phyloP scores from a whole-genome alignment of 2,888 invertebrate genomes.

The Idaea aversata region DNA sequence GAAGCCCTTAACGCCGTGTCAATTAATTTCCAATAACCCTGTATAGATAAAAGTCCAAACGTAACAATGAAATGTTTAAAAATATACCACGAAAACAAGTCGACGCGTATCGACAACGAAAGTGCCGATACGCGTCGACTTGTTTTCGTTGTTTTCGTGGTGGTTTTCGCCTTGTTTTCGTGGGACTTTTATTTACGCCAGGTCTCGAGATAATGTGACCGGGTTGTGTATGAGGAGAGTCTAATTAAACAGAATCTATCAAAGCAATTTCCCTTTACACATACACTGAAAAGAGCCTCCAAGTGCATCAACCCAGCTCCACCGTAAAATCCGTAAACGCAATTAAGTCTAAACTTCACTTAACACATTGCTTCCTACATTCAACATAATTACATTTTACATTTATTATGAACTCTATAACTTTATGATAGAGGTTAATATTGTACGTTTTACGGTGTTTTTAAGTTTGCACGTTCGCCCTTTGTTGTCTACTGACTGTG shows the following conservation, averaged over 20 bases:
- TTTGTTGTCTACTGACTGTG: conserved; percentile 68
- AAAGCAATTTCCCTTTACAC: neutral
- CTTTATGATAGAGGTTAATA: conserved; percentile 29
- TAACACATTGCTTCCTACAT: conserved; percentile 68
- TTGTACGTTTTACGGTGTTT: conserved; percentile 22
- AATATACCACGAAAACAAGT: too few species aligned
- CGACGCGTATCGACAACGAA: too few species aligned
- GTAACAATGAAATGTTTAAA: too few species aligned
- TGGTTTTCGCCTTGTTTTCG: too few species aligned
- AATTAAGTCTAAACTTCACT: conserved; percentile 71
- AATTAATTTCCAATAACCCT: too few species aligned
- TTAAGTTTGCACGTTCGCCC: conserved; percentile 55
- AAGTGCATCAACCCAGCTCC: conserved; percentile 31
- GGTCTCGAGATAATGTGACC: too few species aligned
- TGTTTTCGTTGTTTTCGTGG: too few species aligned
- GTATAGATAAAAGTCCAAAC: too few species aligned
- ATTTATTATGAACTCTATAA: conserved; percentile 23
- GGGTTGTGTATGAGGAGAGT: neutral
- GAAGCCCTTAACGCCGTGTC: too few species aligned
- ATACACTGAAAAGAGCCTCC: neutral
- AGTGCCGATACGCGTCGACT: too few species aligned
- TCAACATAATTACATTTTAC: conserved; percentile 24
- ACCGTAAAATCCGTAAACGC: conserved; percentile 70
- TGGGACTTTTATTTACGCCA: too few species aligned
- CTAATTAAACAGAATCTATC: neutral